Evolutionary conservation across 2,888 invertebrate genomes (phyloP), one percentile per base, ranked within the genome.

Genomic region (Hydriomena furcata): DNA sequence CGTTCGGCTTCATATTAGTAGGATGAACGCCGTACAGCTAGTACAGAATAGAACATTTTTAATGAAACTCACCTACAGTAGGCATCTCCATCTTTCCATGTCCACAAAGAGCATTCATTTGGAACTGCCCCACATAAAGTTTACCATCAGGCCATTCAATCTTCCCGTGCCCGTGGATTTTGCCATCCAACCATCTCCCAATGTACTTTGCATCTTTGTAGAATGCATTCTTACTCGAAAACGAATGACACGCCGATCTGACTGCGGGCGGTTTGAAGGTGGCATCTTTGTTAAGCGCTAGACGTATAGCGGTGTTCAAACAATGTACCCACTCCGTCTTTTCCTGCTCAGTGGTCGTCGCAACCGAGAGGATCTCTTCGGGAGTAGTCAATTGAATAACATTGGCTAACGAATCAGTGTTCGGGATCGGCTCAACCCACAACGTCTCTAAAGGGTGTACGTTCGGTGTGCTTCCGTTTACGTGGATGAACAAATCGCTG

Each of bases 91-190:
- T 93, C 65, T 92, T 92, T 7, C 95, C 95, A 73, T 91, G 93
- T 41, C 96, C 96, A 76, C 93, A 93, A 65, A 94, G 91, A n/a
- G 92, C 82, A 65, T 95, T 95, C 62, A 95, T 91, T 60, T 93
- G 92, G 77, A 97, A 95, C 65, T 95, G 94, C 0, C 98, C 98
- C n/a, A 92, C 92, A 67, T 96, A 97, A 44, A 92, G 87, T 66
- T 93, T 93, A 0, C 96, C 96, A 82, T 97, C 96, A 0, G 92
- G 90, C 95, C 96, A 98, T 68, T 94, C 94, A 51, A 97, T 79
- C 75, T 94, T 94, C 2, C 97, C 97, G 72, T 91, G 91, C 0
- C 97, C 98, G 75, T 97, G 96, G 68, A 97, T 91, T 72, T 96
- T 94, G 0, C 96, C 97, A 71, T 94, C 94, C 52, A 93, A 79